A percentile compares a stretch with the other conserved stretches of the same genome.
These are phyloP conservation scores for Acromyrmex charruanus DNA, from an alignment of 1,140 invertebrate genomes.

Conservation along the genomic window DNA sequence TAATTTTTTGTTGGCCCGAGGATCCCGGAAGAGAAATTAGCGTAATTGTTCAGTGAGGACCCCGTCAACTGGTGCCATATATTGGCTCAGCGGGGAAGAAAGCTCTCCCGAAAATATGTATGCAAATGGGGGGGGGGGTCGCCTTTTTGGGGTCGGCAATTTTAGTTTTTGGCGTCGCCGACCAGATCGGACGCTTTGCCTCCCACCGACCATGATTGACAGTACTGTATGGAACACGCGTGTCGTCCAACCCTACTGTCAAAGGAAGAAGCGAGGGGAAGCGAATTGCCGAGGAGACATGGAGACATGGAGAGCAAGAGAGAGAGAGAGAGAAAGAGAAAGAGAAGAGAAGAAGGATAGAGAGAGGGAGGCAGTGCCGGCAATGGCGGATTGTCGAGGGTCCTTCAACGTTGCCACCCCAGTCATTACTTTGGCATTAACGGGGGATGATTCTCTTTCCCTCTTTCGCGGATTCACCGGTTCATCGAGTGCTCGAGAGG, in stretches of 20 bases:
- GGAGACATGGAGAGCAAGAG: conserved; percentile 16
- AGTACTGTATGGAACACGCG: conserved; percentile 62
- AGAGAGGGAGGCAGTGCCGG: conserved; percentile 43
- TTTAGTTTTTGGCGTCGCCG: conserved; percentile 56
- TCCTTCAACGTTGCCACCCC: conserved; percentile 83
- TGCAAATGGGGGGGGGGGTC: conserved; percentile 16
- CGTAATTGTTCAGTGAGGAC: conserved; percentile 31
- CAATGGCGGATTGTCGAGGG: conserved; percentile 78
- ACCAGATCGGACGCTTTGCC: conserved; percentile 26
- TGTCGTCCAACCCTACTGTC: conserved; percentile 66
- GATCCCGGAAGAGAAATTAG: conserved; percentile 51
- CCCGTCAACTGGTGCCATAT: conserved; percentile 1
- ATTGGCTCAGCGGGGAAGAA: neutral
- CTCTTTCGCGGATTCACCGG: conserved; percentile 68
- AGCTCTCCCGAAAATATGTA: conserved; percentile 40
- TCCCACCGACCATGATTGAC: conserved; percentile 76
- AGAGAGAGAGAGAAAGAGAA: neutral
- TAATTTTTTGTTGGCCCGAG: conserved; percentile 34
- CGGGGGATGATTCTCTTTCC: conserved; percentile 81
- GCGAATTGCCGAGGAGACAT: conserved; percentile 26
- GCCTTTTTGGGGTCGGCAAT: conserved; percentile 48
- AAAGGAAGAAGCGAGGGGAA: conserved; percentile 46
- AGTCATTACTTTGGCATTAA: conserved; percentile 85
- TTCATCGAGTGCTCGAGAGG: conserved; percentile 69
- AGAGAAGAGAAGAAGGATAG: neutral